Percentiles rank a stretch among this genome's conserved stretches.
These are phyloP conservation scores for Mylabris phalerata DNA, from an alignment of 1,140 invertebrate genomes.

Conservation along the genomic window DNA sequence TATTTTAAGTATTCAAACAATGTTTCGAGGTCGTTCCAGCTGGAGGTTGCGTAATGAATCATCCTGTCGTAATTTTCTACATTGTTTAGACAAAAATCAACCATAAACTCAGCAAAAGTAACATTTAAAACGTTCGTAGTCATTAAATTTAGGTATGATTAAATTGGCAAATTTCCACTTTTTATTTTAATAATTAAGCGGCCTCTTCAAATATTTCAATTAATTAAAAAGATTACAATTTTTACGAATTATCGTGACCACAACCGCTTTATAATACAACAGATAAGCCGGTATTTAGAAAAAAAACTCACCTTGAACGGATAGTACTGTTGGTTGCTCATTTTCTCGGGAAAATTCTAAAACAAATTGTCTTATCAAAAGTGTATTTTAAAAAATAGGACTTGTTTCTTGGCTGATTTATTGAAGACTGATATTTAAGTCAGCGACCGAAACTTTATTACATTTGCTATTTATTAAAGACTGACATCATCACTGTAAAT, in stretches of 20 bases:
- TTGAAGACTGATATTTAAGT: too few relatives aligned
- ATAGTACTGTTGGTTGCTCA: slow-evolving; percentile 40
- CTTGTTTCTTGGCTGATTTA: too few relatives aligned
- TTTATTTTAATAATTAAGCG: background rate
- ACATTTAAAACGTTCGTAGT: too few relatives aligned
- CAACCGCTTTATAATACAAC: background rate
- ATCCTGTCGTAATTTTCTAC: background rate
- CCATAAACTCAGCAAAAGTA: too few relatives aligned
- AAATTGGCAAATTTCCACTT: background rate
- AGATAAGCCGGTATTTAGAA: background rate
- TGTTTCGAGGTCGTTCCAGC: background rate
- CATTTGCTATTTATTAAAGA: too few relatives aligned
- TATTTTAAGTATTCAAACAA: background rate
- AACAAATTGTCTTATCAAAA: slow-evolving; percentile 11
- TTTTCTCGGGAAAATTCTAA: slow-evolving; percentile 23
- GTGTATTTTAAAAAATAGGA: too few relatives aligned
- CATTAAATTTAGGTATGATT: background rate
- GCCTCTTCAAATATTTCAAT: background rate
- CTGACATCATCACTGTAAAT: slow-evolving; percentile 12
- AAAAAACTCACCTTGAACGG: slow-evolving; percentile 38
- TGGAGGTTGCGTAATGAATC: background rate
- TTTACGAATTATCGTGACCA: background rate
- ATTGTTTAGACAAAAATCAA: background rate
- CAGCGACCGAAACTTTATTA: too few relatives aligned
- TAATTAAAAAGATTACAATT: background rate